A percentile compares a stretch with the other conserved stretches of the same genome.
These are phyloP conservation scores for Achlya flavicornis DNA, from an alignment of 2,888 invertebrate genomes.

Conservation along the genomic window DNA sequence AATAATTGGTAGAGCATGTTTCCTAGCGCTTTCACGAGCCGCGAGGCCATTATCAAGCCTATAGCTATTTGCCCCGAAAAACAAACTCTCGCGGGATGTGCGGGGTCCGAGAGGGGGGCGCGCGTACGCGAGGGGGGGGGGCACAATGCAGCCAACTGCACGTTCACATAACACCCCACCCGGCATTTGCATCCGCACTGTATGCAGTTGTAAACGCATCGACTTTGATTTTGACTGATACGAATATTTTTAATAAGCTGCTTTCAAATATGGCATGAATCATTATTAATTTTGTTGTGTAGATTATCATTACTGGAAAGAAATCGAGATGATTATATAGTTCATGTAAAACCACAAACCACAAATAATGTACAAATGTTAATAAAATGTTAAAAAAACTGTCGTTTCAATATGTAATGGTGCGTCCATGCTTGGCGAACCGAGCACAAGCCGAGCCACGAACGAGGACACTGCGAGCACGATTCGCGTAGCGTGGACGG, in stretches of 20 bases:
- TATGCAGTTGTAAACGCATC: constrained; percentile 63
- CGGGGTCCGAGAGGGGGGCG: constrained; percentile 43
- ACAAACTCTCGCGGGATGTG: constrained; percentile 83
- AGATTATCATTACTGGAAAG: no score
- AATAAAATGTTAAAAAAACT: no score
- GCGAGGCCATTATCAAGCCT: constrained; percentile 84
- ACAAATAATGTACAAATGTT: no score
- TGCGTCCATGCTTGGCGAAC: no score
- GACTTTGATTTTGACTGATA: constrained; percentile 61
- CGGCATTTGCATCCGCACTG: constrained; percentile 73
- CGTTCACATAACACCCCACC: constrained; percentile 72
- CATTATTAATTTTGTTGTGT: neutral
- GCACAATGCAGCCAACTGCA: constrained; percentile 81
- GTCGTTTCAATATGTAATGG: no score
- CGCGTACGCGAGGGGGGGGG: constrained; percentile 35
- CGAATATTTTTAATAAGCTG: neutral
- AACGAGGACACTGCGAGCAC: no score
- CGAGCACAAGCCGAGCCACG: no score
- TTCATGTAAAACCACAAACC: no score
- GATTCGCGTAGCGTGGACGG: no score
- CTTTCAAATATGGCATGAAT: neutral
- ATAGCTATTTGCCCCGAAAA: constrained; percentile 84
- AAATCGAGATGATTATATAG: no score
- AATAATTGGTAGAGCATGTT: constrained; percentile 53
- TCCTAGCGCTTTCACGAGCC: constrained; percentile 47